Evolutionary conservation across 2,113 vertebrate species (phyloP), one percentile per base, ranked within the genome.

Genomic region (Rhabdomys dilectus): DNA sequence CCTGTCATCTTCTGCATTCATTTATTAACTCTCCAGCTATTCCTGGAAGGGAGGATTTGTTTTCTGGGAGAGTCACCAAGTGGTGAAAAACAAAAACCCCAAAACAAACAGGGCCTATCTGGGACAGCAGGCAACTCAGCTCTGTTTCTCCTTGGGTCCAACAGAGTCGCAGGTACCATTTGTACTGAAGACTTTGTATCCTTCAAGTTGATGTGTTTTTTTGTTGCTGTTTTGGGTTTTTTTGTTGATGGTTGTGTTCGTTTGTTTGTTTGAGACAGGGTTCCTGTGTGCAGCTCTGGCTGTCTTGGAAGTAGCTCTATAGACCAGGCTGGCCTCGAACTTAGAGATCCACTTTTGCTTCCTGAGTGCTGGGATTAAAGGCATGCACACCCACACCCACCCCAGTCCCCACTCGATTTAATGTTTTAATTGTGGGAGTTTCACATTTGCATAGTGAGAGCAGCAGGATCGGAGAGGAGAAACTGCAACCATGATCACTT

Each of bases 21-120:
- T 56, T 94, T 88, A 84, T 94, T 97, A 96, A 93, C 96, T 93
- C 86, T 76, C 48, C 2, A n/a, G 88, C 85, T 64, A 80, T 17
- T 93, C 81, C 77, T 95, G 48, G 80, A 42, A 93, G 92, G 91
- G 29, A 22, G 26, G 42, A 60, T 89, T 92, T 80, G 42, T 80
- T 93, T 95, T 93, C 86, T 39, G 77, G 77, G 1, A n/a, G 51
- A 96, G 78, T n/a, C 73, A 68, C 58, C 15, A 31, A n/a, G 91
- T 91, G 48, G 66, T 73, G 29, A 91, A 96, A 93, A 42, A 34
- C n/a, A 39, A 45, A 64, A 62, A 10, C 24, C 39, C 15, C 8
- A 45, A 85, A 85, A 42, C 3, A 24, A 1, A 3, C 53, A 89
- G 66, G 66, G 16, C 64, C 78, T 34, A 29, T 29, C 53, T 19